These are phyloP conservation scores for Alviniconcha strummeri DNA, from an alignment of 2,888 invertebrate genomes.

Conservation along the genomic window DNA sequence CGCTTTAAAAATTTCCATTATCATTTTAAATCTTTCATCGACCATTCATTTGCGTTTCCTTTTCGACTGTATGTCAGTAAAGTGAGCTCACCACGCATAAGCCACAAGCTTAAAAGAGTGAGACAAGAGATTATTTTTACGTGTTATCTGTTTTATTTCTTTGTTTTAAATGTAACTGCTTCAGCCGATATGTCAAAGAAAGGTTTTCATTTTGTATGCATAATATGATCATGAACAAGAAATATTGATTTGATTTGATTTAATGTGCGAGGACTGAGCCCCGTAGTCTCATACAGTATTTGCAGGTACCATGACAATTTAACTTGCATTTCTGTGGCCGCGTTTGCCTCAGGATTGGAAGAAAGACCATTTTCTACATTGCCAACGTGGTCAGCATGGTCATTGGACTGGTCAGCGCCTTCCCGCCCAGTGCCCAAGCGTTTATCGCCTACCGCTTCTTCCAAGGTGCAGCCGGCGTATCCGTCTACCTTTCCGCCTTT, in stretches of 20 bases:
- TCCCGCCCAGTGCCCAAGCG: background rate
- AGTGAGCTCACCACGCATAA: too few relatives aligned
- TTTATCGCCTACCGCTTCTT: background rate
- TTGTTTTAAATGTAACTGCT: too few relatives aligned
- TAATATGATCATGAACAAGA: too few relatives aligned
- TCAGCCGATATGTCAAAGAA: too few relatives aligned
- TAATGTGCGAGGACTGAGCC: background rate
- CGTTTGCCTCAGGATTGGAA: background rate
- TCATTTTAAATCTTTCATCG: too few relatives aligned
- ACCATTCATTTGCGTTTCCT: too few relatives aligned
- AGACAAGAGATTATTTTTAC: too few relatives aligned
- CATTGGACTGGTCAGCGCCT: background rate
- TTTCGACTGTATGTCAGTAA: background rate
- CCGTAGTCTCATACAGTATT: background rate
- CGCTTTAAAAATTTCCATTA: too few relatives aligned
- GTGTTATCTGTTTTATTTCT: too few relatives aligned
- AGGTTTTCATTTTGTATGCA: too few relatives aligned
- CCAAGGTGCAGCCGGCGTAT: background rate
- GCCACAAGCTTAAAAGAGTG: too few relatives aligned
- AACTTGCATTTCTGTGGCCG: background rate
- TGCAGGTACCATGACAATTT: background rate
- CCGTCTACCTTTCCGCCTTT: conserved; percentile 12
- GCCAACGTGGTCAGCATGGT: background rate
- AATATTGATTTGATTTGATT: background rate
- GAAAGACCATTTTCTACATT: conserved; percentile 17